Evolutionary conservation across 2,888 invertebrate species (phyloP).

Genomic region (Caenorhabditis macrosperma): DNA sequence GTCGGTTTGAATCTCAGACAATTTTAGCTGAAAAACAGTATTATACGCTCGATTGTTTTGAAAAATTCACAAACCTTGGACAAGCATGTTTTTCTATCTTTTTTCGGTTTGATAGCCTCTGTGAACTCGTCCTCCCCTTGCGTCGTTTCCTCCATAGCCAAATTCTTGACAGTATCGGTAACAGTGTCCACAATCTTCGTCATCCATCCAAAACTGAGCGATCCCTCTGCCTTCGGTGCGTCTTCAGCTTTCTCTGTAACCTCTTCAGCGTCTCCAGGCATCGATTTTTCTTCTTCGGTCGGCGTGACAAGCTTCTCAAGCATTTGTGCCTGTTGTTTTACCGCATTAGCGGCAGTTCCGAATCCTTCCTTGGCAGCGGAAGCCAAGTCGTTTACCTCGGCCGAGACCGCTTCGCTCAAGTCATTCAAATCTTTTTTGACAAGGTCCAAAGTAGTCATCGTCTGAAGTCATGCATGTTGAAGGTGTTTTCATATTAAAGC

Average conservation of each 20-base stretch:
- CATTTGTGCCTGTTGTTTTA: conserved; percentile 76
- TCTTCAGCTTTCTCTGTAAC: conserved; percentile 1
- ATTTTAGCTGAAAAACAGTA: conserved; percentile 35
- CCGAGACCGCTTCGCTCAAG: conserved; percentile 74
- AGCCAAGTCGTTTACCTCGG: conserved; percentile 74
- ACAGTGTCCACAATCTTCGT: conserved; percentile 60
- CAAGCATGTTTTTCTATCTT: conserved; percentile 63
- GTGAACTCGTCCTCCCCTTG: conserved; percentile 74
- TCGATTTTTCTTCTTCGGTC: conserved; percentile 60
- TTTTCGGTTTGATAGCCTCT: conserved; percentile 68
- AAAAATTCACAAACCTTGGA: conserved; percentile 26
- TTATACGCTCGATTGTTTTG: too few species aligned
- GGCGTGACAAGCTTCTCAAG: conserved; percentile 74
- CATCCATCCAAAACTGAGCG: conserved; percentile 74
- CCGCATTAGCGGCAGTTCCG: conserved; percentile 61
- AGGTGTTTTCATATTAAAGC: not conserved
- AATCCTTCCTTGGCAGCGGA: conserved; percentile 68
- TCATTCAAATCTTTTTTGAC: conserved; percentile 79
- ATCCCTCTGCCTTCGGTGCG: conserved; percentile 19
- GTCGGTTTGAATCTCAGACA: conserved; percentile 70
- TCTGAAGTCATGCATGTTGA: conserved; percentile 63
- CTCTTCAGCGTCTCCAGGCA: conserved; percentile 35
- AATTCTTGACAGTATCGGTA: conserved; percentile 73
- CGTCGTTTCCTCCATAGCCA: conserved; percentile 77
- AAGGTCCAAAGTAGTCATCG: conserved; percentile 75